phyloP scores from a whole-genome alignment of 2,113 vertebrate species.

The Pomatostomus ruficeps region DNA sequence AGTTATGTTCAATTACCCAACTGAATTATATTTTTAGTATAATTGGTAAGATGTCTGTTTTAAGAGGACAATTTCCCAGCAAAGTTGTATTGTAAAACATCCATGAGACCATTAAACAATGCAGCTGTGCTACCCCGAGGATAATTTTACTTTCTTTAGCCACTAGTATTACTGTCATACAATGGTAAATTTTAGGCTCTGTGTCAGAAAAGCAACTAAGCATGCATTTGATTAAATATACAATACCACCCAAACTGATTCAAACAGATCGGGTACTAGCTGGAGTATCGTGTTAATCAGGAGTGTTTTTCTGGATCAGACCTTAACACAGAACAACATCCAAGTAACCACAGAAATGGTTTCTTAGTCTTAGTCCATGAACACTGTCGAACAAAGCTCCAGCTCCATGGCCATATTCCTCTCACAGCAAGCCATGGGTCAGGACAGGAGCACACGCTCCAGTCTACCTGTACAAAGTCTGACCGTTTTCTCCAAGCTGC shows the following conservation, averaged over 20 bases:
- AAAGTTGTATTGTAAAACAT: neutral
- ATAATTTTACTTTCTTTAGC: neutral
- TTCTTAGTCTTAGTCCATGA: neutral
- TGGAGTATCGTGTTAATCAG: neutral
- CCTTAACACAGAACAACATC: neutral
- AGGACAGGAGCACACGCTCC: accelerated
- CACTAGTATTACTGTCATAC: neutral
- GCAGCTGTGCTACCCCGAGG: neutral
- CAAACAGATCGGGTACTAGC: neutral
- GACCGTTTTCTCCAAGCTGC: neutral
- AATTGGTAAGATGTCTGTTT: neutral
- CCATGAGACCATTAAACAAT: neutral
- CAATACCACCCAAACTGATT: neutral
- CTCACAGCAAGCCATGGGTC: neutral
- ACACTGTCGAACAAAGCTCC: neutral
- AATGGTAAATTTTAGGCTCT: neutral
- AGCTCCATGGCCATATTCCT: neutral
- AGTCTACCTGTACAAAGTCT: neutral
- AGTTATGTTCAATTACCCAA: neutral
- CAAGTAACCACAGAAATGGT: neutral
- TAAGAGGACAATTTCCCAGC: neutral
- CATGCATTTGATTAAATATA: neutral
- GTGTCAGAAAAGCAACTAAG: neutral
- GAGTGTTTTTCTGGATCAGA: neutral
- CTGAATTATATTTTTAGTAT: neutral